These are phyloP conservation scores for Archivesica marissinica DNA, from an alignment of 1,140 invertebrate genomes.

Conservation along the genomic window DNA sequence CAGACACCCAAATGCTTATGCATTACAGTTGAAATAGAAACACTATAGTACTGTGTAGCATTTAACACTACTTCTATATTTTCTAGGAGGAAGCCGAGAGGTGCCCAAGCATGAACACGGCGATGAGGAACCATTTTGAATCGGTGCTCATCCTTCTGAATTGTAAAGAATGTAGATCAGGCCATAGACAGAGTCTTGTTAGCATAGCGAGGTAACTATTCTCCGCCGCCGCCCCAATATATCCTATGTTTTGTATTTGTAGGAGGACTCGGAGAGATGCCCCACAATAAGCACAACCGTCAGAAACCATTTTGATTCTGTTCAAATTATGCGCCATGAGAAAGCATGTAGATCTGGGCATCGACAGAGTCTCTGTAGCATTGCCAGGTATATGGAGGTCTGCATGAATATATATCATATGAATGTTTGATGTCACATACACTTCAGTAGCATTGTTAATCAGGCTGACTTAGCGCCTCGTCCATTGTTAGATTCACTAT, in stretches of 20 bases:
- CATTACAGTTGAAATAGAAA: no score
- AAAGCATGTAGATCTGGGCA: conserved; percentile 90
- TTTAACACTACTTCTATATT: no score
- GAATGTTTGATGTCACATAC: background rate
- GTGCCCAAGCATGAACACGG: conserved; percentile 91
- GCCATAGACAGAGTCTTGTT: conserved; percentile 93
- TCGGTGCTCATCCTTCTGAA: conserved; percentile 91
- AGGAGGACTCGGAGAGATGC: conserved; percentile 93
- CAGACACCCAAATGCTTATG: no score
- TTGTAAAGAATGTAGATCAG: conserved; percentile 88
- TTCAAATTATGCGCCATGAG: conserved; percentile 90
- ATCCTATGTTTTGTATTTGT: conserved; percentile 53
- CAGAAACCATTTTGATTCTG: conserved; percentile 95
- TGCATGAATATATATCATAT: background rate
- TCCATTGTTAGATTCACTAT: no score
- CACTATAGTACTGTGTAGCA: no score
- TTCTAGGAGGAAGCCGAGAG: conserved; percentile 91
- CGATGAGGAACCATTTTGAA: conserved; percentile 94
- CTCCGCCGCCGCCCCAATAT: background rate
- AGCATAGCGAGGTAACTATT: conserved; percentile 69
- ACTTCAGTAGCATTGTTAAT: no score
- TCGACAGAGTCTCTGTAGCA: conserved; percentile 90
- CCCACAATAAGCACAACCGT: conserved; percentile 92
- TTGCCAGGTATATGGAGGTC: conserved; percentile 67
- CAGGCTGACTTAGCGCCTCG: no score